Conservation (phyloP, 2,888 invertebrate genomes). For the Andrena camellia region DNA sequence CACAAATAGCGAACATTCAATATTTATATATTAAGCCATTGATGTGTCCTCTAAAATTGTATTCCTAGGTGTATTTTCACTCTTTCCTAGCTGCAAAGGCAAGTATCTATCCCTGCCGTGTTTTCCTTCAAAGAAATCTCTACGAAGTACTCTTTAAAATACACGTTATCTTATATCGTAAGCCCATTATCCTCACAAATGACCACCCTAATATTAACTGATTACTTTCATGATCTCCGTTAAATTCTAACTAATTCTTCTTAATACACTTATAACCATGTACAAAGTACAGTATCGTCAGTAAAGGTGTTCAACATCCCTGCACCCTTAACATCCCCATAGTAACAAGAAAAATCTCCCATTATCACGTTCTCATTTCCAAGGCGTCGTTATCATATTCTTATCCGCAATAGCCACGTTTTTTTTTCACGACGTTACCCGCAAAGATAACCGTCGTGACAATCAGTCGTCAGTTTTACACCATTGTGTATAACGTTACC, state of each 20-base stretch:
- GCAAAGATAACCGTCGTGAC: constrained; percentile 23
- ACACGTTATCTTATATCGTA: background rate
- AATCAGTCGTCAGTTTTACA: constrained; percentile 8
- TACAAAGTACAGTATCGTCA: background rate
- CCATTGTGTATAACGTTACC: constrained; percentile 30
- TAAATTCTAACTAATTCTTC: background rate
- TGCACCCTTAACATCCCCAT: too few species aligned
- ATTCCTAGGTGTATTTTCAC: too few species aligned
- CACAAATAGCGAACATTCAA: too few species aligned
- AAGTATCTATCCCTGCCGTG: background rate
- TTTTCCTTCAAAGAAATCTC: background rate
- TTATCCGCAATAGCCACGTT: background rate
- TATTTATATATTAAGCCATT: too few species aligned
- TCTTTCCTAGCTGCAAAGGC: background rate
- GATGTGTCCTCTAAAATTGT: too few species aligned
- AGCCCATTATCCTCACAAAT: background rate
- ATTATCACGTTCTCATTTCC: background rate
- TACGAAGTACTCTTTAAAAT: background rate
- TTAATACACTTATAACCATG: background rate
- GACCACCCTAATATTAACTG: background rate
- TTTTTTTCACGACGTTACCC: constrained; percentile 30
- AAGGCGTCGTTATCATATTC: background rate
- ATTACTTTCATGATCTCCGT: constrained; percentile 7
- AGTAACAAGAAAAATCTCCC: too few species aligned
- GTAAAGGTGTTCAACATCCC: background rate